Conservation (phyloP, 1,140 invertebrate species). For the Zelostemma sp. region DNA sequence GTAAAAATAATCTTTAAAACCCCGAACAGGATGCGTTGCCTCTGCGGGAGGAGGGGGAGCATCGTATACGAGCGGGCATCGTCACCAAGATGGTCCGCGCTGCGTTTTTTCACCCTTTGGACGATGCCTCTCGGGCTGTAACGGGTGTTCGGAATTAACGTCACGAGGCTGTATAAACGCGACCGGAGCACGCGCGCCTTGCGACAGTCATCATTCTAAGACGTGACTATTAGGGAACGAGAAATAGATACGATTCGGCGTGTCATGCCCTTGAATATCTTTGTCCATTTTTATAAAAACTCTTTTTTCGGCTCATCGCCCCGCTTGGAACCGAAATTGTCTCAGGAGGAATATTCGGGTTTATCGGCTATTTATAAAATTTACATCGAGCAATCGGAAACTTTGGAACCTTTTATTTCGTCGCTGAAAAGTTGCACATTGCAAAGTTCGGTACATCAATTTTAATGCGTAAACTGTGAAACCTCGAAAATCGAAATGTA, state of each 20-base stretch:
- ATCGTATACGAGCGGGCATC: constrained; percentile 53
- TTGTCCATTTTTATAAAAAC: background rate
- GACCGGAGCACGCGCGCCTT: constrained; percentile 27
- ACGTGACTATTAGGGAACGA: background rate
- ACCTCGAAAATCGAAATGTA: constrained; percentile 11
- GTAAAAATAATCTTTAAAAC: constrained; percentile 71
- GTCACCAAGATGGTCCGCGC: constrained; percentile 63
- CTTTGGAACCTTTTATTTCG: background rate
- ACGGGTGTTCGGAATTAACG: constrained; percentile 67
- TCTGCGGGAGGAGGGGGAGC: constrained; percentile 19
- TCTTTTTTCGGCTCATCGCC: no score
- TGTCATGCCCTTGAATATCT: background rate
- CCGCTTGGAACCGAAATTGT: background rate
- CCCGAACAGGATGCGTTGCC: constrained; percentile 67
- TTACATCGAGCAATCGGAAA: no score
- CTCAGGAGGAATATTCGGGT: background rate
- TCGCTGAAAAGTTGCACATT: no score
- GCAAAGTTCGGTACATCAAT: background rate
- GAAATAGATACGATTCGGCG: constrained; percentile 3
- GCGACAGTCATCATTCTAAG: background rate
- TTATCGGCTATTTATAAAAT: no score
- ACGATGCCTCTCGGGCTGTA: constrained; percentile 59
- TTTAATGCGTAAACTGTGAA: constrained; percentile 1
- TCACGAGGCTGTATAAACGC: constrained; percentile 34
- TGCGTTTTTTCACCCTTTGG: constrained; percentile 68